A percentile compares a stretch with the other conserved stretches of the same genome.
Evolutionary conservation across 2,888 invertebrate species (phyloP).

Genomic region (Xestia rhomboidea): DNA sequence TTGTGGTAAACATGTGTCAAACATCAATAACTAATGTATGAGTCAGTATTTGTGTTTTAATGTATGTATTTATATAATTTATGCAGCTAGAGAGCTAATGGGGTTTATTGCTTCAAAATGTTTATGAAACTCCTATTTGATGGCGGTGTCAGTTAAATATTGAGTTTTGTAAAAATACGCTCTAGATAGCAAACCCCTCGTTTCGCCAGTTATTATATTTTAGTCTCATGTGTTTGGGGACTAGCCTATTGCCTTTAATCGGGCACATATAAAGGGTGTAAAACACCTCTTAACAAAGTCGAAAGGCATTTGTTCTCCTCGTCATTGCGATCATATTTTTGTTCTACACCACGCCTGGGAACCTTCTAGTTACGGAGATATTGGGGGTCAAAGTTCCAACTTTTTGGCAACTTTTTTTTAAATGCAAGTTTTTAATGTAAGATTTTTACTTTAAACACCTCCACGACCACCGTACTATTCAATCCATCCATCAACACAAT

Average conservation of each 20-base stretch:
- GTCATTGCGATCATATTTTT: too few species aligned
- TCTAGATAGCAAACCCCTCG: not conserved
- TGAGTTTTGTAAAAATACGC: not conserved
- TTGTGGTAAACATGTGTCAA: constrained; percentile 33
- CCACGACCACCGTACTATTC: too few species aligned
- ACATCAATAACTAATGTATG: constrained; percentile 37
- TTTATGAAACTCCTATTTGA: constrained; percentile 5
- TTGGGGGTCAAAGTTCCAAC: too few species aligned
- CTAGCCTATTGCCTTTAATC: not conserved
- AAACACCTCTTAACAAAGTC: too few species aligned
- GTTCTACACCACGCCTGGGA: too few species aligned
- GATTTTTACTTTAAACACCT: too few species aligned
- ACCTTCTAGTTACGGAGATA: too few species aligned
- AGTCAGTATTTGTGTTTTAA: constrained; percentile 44
- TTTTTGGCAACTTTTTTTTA: too few species aligned
- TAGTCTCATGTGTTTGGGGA: not conserved
- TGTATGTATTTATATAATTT: constrained; percentile 14
- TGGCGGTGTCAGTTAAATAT: not conserved
- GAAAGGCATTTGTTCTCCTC: too few species aligned
- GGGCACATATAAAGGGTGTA: too few species aligned
- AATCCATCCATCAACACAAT: too few species aligned
- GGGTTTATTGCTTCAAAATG: constrained; percentile 36
- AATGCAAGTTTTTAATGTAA: too few species aligned
- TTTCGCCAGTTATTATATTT: not conserved
- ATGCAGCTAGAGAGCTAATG: constrained; percentile 32